Evolutionary conservation across 2,888 invertebrate species (phyloP).

Genomic region (Drosophila formosana): DNA sequence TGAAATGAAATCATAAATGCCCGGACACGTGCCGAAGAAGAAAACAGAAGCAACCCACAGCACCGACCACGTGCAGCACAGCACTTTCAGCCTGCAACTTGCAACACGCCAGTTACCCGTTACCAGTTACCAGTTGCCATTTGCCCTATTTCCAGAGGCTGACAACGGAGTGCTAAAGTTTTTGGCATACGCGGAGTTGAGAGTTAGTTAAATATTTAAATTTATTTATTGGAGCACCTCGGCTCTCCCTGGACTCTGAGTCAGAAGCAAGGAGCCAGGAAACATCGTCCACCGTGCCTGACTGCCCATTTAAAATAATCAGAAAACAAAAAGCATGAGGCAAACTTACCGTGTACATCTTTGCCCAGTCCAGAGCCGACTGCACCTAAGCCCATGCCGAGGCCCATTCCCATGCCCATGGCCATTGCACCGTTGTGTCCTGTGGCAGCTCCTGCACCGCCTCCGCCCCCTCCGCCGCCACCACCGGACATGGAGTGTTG

Average conservation of each 20-base stretch:
- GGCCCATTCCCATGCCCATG: slow-evolving; percentile 33
- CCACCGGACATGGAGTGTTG: slow-evolving; percentile 76
- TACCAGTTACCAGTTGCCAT: slow-evolving; percentile 5
- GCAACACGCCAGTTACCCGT: slow-evolving; percentile 13
- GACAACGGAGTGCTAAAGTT: slow-evolving; percentile 66
- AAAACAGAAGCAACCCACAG: background rate
- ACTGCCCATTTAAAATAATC: slow-evolving; percentile 73
- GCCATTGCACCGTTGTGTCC: slow-evolving; percentile 50
- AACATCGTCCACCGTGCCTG: slow-evolving; percentile 14
- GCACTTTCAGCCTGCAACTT: slow-evolving; percentile 34
- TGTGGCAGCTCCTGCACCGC: slow-evolving; percentile 45
- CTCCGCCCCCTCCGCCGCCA: slow-evolving; percentile 49
- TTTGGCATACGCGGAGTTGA: slow-evolving; percentile 40
- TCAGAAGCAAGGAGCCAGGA: background rate
- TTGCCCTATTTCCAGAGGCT: slow-evolving; percentile 18
- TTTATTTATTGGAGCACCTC: slow-evolving; percentile 69
- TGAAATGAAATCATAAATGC: slow-evolving; percentile 74
- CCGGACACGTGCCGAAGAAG: slow-evolving; percentile 63
- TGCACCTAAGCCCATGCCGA: slow-evolving; percentile 31
- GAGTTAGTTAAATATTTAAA: slow-evolving; percentile 75
- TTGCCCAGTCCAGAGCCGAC: slow-evolving; percentile 62
- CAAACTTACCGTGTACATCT: slow-evolving; percentile 84
- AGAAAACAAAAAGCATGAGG: slow-evolving; percentile 37
- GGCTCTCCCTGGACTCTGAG: slow-evolving; percentile 11
- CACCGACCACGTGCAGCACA: slow-evolving; percentile 40